These are phyloP conservation scores for Caprella mutica DNA, from an alignment of 2,888 invertebrate species.

Conservation along the genomic window DNA sequence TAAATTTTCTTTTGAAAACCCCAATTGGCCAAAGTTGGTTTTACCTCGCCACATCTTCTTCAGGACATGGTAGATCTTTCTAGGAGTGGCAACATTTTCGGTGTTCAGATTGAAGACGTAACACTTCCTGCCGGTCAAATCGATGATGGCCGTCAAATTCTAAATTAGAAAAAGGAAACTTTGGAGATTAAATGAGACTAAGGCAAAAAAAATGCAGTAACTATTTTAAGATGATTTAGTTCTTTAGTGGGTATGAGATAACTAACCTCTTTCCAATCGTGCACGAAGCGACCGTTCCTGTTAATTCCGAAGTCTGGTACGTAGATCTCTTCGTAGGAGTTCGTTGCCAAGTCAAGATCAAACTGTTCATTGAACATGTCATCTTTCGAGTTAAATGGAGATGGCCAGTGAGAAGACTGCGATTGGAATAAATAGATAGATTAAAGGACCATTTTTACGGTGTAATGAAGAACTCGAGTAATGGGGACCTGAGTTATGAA, in stretches of 20 bases:
- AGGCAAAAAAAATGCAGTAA: no score
- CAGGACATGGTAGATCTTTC: slow-evolving; percentile 64
- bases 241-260: neutral
- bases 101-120: slow-evolving; percentile 83
- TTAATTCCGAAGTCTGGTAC: slow-evolving; percentile 75
- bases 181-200: no score
- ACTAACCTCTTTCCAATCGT: slow-evolving; percentile 69
- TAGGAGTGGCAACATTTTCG: slow-evolving; percentile 62
- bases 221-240: no score
- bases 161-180: no score
- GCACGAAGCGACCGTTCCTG: slow-evolving; percentile 71
- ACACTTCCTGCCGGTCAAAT: slow-evolving; percentile 61
- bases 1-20: no score
- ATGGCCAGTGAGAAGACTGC: slow-evolving; percentile 10
- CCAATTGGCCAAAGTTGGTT: no score
- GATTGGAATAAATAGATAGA: no score
- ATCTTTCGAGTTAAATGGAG: no score
- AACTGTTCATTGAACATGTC: slow-evolving; percentile 63
- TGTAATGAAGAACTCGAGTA: no score
- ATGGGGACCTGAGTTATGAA: no score
- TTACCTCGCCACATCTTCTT: slow-evolving; percentile 60
- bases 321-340: slow-evolving; percentile 63
- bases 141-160: slow-evolving; percentile 66
- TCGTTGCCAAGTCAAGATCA: slow-evolving; percentile 60
- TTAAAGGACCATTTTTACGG: no score